Conservation (phyloP, 2,113 vertebrate genomes). For the Synodontis membranacea region DNA sequence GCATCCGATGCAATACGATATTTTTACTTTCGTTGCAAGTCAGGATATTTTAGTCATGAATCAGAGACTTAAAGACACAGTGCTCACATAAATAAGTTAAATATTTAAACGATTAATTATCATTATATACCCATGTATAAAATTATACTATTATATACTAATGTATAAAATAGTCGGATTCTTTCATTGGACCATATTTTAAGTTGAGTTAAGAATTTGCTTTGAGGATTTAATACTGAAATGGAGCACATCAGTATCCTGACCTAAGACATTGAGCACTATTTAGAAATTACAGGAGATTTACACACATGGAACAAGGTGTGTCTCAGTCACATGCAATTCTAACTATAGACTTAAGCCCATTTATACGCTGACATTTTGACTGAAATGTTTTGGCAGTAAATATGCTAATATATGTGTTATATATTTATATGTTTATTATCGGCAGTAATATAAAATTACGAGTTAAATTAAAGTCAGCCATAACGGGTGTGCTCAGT, state of each 20-base stretch:
- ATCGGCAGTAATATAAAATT: too few relatives aligned
- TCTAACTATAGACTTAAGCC: background rate
- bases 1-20: conserved; percentile 74
- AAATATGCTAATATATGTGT: background rate
- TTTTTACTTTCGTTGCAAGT: conserved; percentile 74
- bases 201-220: background rate
- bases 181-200: background rate
- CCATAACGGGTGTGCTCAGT: background rate
- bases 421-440: too few relatives aligned
- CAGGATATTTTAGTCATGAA: conserved; percentile 68
- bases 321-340: background rate
- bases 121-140: too few relatives aligned
- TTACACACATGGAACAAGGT: background rate
- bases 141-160: too few relatives aligned
- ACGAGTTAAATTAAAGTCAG: background rate
- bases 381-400: too few relatives aligned
- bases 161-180: background rate
- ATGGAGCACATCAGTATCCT: background rate
- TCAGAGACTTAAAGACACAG: conserved; percentile 22
- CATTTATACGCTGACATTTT: background rate
- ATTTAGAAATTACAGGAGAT: background rate
- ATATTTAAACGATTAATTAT: background rate
- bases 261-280: background rate
- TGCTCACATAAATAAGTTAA: background rate
- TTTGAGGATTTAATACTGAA: background rate